Base-by-base conservation (phyloP, 2,797 vertebrate genomes). In the Mallotus villosus region DNA sequence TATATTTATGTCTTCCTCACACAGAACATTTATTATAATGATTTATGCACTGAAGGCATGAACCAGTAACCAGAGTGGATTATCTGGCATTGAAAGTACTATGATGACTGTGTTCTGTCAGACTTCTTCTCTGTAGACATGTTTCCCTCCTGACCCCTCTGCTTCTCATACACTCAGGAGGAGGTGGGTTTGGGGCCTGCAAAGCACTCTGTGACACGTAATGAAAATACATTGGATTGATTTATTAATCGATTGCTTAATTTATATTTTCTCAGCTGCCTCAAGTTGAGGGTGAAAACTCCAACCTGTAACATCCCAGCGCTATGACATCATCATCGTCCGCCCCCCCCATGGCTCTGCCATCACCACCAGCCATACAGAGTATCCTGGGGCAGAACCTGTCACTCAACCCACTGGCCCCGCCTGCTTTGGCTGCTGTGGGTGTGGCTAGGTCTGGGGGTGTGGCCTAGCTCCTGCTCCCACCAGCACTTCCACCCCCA, bases 401-500 rank as follows among this genome's bases (percentile, higher is more conserved):
- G 1, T 59, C 80, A 2, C 17, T 63, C 57, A 4, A 21, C n/a
- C 2, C 49, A 22, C 24, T 75, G 79, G 81, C 71, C 34, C 69
- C 65, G 21, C 68, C 73, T 86, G 51, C 60, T 88, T 12, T 78
- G 85, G 17, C 71, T 62, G 60, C 7, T 87, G 21, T 81, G 82
- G 73, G 7, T 81, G 60, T 82, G 80, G 74, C 63, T 76, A 49
- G 80, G 74, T 8, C 61, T 83, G 81, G 85, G 81, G 74, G 76
- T 25, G 46, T 75, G 3, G 85, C 87, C 57, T 16, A 34, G 21
- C 12, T 60, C 68, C 32, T 60, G 32, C 53, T 27, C 77, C 25
- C 93, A 94, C 32, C 89, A 94, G 24, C 86, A 91, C 75, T 70
- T 89, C 2, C 87, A 94, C 62, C 88, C 94, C 16, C 91, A 94